Percentiles rank a stretch among this genome's conserved stretches.
Evolutionary conservation across 2,888 invertebrate species (phyloP).

Genomic region (Patella pellucida): DNA sequence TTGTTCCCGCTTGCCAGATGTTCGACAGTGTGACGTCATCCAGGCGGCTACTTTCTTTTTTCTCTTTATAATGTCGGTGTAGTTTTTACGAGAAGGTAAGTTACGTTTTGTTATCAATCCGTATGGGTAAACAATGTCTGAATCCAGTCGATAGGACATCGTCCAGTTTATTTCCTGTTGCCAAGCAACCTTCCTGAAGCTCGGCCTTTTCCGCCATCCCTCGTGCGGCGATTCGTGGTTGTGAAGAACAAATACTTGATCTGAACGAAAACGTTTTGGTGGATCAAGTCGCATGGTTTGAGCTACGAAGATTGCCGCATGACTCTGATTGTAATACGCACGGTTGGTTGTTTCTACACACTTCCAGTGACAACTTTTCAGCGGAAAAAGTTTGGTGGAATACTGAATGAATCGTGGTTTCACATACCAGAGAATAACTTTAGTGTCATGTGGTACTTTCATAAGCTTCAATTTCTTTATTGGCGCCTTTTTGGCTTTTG

Average conservation of each 20-base stretch:
- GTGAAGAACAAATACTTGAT: background rate
- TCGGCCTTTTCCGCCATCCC: background rate
- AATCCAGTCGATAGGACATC: constrained; percentile 6
- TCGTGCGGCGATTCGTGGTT: background rate
- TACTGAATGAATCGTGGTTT: background rate
- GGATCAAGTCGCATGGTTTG: background rate
- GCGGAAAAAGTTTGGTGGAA: background rate
- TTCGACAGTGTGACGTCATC: background rate
- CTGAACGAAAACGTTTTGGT: background rate
- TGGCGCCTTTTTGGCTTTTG: no score
- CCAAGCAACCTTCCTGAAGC: background rate
- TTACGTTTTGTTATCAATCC: background rate
- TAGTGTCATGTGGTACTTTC: background rate
- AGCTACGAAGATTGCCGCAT: background rate
- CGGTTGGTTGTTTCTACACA: background rate
- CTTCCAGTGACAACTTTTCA: background rate
- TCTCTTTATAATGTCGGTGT: background rate
- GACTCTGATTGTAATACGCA: background rate
- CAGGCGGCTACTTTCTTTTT: background rate
- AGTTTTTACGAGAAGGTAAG: background rate
- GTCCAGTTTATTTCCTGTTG: background rate
- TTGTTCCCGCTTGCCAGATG: background rate
- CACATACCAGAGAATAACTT: background rate
- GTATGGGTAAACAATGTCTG: background rate
- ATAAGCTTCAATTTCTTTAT: no score